phyloP scores from a whole-genome alignment of 2,888 invertebrate species.

The Aphelenchoides bicaudatus region DNA sequence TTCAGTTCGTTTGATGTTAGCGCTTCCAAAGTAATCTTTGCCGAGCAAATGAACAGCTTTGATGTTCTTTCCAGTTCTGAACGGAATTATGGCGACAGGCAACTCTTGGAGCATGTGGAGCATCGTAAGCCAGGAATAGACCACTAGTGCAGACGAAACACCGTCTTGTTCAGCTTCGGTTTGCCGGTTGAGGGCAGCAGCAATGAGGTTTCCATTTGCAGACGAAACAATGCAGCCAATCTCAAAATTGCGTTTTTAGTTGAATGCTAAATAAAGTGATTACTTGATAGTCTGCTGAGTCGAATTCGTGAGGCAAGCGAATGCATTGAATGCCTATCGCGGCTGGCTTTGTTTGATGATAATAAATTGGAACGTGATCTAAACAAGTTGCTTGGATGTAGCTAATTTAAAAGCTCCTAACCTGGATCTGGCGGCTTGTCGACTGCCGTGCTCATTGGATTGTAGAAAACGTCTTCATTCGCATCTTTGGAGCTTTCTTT shows the following conservation, averaged over 20 bases:
- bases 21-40: constrained; percentile 6
- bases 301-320: constrained; percentile 17
- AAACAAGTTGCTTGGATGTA: background rate
- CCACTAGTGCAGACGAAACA: constrained; percentile 6
- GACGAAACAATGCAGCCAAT: constrained; percentile 4
- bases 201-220: background rate
- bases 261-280: background rate
- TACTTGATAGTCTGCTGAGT: constrained; percentile 11
- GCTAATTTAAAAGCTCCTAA: background rate
- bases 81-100: constrained; percentile 1
- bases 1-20: constrained; percentile 1
- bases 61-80: background rate
- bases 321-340: constrained; percentile 20
- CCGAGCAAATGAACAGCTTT: background rate
- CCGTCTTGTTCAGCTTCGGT: background rate
- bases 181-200: background rate
- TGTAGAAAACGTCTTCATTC: too few species aligned
- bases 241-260: background rate
- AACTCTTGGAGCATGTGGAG: constrained; percentile 9
- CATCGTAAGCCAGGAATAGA: constrained; percentile 10
- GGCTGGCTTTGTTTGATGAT: constrained; percentile 11
- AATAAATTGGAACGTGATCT: constrained; percentile 13
- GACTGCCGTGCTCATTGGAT: background rate
- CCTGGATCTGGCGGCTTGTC: background rate
- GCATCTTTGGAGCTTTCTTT: background rate